Conservation (phyloP, 92 coral and sea anemone species). For the Zoanthus solanderi region DNA sequence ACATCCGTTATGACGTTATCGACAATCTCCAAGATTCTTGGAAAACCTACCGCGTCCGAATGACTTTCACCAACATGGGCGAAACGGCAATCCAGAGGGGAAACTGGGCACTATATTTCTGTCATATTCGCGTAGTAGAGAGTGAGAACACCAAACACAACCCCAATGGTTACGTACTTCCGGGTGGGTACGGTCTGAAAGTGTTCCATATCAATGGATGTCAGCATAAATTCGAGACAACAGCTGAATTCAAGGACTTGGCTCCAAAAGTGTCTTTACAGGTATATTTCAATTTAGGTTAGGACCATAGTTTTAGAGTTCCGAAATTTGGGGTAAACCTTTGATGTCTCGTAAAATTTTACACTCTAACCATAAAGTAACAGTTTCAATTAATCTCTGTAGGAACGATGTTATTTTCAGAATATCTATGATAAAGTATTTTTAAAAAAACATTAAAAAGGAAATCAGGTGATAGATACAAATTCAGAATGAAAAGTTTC, state of each 20-base stretch:
- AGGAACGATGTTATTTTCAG: neutral
- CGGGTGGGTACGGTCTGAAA: conserved; percentile 68
- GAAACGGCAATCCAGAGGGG: conserved; percentile 71
- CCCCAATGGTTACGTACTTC: conserved; percentile 80
- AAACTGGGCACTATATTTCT: conserved; percentile 89
- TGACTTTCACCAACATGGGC: conserved; percentile 85
- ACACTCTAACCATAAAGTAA: neutral
- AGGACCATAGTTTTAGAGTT: neutral
- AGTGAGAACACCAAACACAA: conserved; percentile 83
- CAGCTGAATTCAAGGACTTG: conserved; percentile 75
- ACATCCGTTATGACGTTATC: conserved; percentile 85
- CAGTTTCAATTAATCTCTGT: too few species aligned
- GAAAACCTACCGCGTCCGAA: conserved; percentile 78
- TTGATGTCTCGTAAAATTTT: too few species aligned
- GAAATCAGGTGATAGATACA: too few species aligned
- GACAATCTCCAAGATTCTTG: conserved; percentile 93
- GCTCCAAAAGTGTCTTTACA: conserved; percentile 56
- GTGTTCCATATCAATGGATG: conserved; percentile 90
- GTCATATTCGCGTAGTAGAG: conserved; percentile 92
- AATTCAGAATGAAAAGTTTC: too few species aligned
- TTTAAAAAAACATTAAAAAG: too few species aligned
- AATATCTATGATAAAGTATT: too few species aligned
- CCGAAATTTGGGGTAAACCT: neutral
- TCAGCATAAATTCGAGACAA: conserved; percentile 91
- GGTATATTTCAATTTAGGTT: neutral